phyloP scores from a whole-genome alignment of 2,797 vertebrate species.

The Chrysocyon brachyurus region DNA sequence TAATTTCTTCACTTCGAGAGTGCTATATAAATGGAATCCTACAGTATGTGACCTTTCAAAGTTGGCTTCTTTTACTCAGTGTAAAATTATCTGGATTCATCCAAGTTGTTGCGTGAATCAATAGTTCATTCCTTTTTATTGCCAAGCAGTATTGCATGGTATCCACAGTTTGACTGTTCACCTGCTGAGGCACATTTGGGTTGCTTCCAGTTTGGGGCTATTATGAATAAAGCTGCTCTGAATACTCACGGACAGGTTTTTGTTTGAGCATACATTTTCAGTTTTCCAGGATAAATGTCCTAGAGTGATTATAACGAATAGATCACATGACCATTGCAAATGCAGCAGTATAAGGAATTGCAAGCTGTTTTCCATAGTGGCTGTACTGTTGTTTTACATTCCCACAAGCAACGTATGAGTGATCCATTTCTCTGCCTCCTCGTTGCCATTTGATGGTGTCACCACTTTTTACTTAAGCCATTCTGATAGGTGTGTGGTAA shows the following conservation, averaged over 20 bases:
- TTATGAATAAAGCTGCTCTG: background rate
- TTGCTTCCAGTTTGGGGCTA: background rate
- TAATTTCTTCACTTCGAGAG: background rate
- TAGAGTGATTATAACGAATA: background rate
- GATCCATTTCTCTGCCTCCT: background rate
- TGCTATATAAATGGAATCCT: background rate
- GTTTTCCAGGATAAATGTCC: background rate
- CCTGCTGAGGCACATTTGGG: background rate
- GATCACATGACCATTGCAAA: background rate
- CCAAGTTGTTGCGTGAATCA: background rate
- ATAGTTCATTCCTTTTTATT: background rate
- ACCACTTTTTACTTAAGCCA: background rate
- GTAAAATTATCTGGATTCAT: background rate
- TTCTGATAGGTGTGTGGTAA: background rate
- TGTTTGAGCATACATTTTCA: background rate
- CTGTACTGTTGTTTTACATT: background rate
- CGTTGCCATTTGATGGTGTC: background rate
- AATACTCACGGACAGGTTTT: background rate
- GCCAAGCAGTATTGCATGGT: background rate
- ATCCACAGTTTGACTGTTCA: background rate
- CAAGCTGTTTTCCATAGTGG: background rate
- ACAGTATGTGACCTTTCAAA: background rate
- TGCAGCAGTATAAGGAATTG: background rate
- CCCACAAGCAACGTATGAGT: background rate
- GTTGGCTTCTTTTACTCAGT: background rate